Percentiles rank a stretch among this genome's conserved stretches.
Evolutionary conservation across 1,140 invertebrate species (phyloP).

Genomic region (Apis mellifera): DNA sequence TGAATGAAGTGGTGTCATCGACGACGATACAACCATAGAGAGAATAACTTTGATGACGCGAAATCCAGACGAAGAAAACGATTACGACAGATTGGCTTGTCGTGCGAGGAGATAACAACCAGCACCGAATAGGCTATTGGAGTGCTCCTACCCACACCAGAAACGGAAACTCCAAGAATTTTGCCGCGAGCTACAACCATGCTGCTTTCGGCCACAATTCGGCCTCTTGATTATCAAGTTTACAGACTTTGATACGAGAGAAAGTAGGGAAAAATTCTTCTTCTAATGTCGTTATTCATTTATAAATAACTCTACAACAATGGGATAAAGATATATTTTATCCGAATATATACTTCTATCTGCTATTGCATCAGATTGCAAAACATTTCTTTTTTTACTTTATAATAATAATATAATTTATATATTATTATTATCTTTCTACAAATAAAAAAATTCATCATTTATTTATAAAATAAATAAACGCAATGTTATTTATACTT

Average conservation of each 20-base stretch:
- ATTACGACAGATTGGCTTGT: slow-evolving; percentile 57
- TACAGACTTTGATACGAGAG: neutral
- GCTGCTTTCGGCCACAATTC: neutral
- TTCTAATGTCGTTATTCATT: neutral
- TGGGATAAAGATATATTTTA: too few relatives aligned
- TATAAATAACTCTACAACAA: neutral
- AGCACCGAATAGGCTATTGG: slow-evolving; percentile 39
- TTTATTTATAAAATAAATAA: too few relatives aligned
- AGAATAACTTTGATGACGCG: slow-evolving; percentile 42
- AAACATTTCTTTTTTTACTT: too few relatives aligned
- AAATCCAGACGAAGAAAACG: slow-evolving; percentile 36
- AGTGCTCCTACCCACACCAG: slow-evolving; percentile 26
- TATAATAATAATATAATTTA: too few relatives aligned
- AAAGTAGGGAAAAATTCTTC: slow-evolving; percentile 4
- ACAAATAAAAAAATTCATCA: too few relatives aligned
- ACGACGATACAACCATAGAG: slow-evolving; percentile 29
- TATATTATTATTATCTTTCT: too few relatives aligned
- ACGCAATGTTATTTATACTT: too few relatives aligned
- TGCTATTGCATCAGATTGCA: too few relatives aligned
- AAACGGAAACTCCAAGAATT: slow-evolving; percentile 11
- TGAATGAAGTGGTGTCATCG: slow-evolving; percentile 32
- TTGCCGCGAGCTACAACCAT: neutral
- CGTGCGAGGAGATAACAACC: slow-evolving; percentile 61
- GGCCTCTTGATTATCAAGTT: slow-evolving; percentile 2
- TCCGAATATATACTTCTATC: too few relatives aligned